A percentile compares a stretch with the other conserved stretches of the same genome.
Evolutionary conservation across 2,113 vertebrate genomes (phyloP).

Genomic region (Paedocypris sp.): DNA sequence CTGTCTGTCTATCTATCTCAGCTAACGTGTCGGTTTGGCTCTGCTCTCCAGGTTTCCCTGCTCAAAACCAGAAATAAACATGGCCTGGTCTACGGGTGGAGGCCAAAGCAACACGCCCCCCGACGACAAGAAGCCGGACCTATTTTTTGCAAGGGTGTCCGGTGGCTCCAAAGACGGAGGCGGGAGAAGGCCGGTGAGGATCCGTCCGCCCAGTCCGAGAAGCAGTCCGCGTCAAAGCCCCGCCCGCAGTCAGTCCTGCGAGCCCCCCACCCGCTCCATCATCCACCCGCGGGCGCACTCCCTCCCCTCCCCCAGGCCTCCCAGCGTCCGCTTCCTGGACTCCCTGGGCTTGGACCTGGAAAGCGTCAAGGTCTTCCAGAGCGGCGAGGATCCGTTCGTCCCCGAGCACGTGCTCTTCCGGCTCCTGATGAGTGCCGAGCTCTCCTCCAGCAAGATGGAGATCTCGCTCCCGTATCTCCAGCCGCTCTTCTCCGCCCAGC

Average conservation of each 20-base stretch:
- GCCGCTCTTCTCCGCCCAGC: conserved; percentile 73
- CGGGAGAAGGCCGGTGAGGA: conserved; percentile 33
- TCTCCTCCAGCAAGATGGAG: conserved; percentile 69
- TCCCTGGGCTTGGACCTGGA: conserved; percentile 84
- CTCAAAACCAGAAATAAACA: too few relatives aligned
- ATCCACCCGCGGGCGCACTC: conserved; percentile 72
- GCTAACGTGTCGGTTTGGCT: too few relatives aligned
- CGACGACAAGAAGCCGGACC: conserved; percentile 28
- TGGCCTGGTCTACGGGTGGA: conserved; percentile 27
- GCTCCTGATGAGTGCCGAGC: conserved; percentile 76
- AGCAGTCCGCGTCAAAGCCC: conserved; percentile 7
- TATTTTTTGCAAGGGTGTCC: conserved; percentile 31
- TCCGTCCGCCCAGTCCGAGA: conserved; percentile 44
- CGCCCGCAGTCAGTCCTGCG: conserved; percentile 54
- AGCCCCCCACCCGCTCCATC: conserved; percentile 72
- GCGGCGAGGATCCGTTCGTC: conserved; percentile 75
- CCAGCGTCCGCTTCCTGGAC: conserved; percentile 82
- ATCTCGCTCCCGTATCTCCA: conserved; percentile 79
- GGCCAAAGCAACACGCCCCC: conserved; percentile 36
- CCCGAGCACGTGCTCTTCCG: conserved; percentile 83
- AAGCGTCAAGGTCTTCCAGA: conserved; percentile 76
- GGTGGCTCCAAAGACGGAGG: conserved; percentile 15
- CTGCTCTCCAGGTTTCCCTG: too few relatives aligned
- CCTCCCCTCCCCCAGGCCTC: conserved; percentile 67
- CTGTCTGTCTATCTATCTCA: too few relatives aligned